Evolutionary conservation across 2,797 vertebrate genomes (phyloP).

Genomic region (Chaetophractus vellerosus): DNA sequence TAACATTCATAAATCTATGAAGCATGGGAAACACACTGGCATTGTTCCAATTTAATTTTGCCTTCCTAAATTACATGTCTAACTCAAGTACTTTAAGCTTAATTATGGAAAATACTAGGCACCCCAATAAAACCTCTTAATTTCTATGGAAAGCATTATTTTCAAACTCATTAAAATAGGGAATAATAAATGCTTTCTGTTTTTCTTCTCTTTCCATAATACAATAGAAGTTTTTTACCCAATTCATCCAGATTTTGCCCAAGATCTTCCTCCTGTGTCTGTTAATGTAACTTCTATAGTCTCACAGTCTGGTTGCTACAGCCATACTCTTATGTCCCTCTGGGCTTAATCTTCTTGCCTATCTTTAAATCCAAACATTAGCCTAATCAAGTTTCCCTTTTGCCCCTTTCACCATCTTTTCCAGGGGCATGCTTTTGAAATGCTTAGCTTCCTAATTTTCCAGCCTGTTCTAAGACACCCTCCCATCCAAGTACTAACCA

Average conservation of each 20-base stretch:
- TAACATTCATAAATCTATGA: slow-evolving; percentile 5
- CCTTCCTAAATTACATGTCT: slow-evolving; percentile 46
- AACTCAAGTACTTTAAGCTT: not conserved
- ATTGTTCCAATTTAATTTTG: not conserved
- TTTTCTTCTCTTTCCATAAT: slow-evolving; percentile 11
- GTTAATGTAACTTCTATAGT: not conserved
- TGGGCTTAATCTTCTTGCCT: not conserved
- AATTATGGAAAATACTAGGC: slow-evolving; percentile 60
- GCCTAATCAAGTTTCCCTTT: not conserved
- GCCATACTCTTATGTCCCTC: not conserved
- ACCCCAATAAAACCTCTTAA: not conserved
- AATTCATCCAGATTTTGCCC: not conserved
- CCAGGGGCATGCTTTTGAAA: not conserved
- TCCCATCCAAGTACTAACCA: too few relatives aligned
- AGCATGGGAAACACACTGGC: slow-evolving; percentile 31
- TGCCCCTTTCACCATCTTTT: not conserved
- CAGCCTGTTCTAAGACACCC: not conserved
- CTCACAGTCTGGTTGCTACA: not conserved
- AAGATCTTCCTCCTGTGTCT: not conserved
- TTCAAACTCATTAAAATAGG: slow-evolving; percentile 7
- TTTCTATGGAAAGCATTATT: slow-evolving; percentile 33
- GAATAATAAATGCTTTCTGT: not conserved
- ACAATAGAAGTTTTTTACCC: not conserved
- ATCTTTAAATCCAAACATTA: not conserved
- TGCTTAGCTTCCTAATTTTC: not conserved